Evolutionary conservation across 1,140 invertebrate species (phyloP).

Genomic region (Eulimnadia texana): DNA sequence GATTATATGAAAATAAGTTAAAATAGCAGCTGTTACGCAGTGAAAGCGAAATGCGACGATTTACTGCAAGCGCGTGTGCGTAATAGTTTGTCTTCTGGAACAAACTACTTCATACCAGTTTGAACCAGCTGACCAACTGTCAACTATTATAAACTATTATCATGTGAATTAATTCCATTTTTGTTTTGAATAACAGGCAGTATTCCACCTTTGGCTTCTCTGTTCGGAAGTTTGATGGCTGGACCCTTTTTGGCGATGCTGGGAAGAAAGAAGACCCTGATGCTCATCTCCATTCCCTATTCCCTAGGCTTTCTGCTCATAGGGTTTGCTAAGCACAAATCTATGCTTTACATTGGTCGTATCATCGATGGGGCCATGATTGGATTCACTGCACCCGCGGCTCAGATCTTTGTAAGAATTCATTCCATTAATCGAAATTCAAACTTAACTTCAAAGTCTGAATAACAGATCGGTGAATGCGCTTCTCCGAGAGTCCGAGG

Average conservation of each 20-base stretch:
- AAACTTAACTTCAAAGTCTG: background rate
- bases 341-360: slow-evolving; percentile 26
- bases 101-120: no score
- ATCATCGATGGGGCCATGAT: slow-evolving; percentile 22
- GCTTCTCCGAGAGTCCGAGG: slow-evolving; percentile 19
- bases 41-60: no score
- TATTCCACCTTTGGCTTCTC: slow-evolving; percentile 16
- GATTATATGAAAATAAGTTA: no score
- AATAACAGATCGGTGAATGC: slow-evolving; percentile 15
- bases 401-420: slow-evolving; percentile 15
- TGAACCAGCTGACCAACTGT: no score
- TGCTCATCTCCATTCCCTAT: slow-evolving; percentile 28
- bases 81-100: no score
- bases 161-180: background rate
- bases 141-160: no score
- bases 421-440: background rate
- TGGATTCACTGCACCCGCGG: slow-evolving; percentile 15
- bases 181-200: slow-evolving; percentile 10
- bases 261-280: slow-evolving; percentile 29
- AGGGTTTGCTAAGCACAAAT: slow-evolving; percentile 17
- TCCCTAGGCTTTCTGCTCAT: slow-evolving; percentile 28
- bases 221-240: slow-evolving; percentile 16
- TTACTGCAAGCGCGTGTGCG: no score
- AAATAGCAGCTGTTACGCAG: no score
- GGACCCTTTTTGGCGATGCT: slow-evolving; percentile 27